phyloP scores from a whole-genome alignment of 2,113 vertebrate species.

The Genyomyrus donnyi region DNA sequence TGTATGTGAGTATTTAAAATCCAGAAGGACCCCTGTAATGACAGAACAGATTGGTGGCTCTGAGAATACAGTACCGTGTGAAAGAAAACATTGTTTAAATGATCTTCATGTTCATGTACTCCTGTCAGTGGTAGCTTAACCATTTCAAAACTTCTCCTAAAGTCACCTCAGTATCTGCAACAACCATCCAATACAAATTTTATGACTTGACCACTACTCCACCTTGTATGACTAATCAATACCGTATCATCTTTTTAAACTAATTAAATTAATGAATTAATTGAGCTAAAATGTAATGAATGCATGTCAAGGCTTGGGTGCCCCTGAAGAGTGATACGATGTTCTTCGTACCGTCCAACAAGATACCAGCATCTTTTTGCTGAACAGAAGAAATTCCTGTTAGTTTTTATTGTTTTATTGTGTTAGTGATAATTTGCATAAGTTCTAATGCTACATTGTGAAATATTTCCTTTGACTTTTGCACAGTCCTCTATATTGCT shows the following conservation, averaged over 20 bases:
- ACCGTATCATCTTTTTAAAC: not conserved
- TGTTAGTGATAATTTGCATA: not conserved
- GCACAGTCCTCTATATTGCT: not conserved
- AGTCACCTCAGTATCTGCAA: not conserved
- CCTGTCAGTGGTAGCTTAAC: not conserved
- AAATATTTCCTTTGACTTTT: not conserved
- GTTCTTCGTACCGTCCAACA: not conserved
- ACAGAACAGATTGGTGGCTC: slow-evolving; percentile 39
- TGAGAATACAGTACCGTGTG: not conserved
- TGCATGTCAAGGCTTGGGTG: not conserved
- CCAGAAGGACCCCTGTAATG: slow-evolving; percentile 44
- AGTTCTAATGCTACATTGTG: not conserved
- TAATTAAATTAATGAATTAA: not conserved
- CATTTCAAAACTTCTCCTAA: not conserved
- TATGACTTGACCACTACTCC: not conserved
- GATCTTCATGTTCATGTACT: not conserved
- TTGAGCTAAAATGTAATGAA: not conserved
- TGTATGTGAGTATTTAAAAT: slow-evolving; percentile 39
- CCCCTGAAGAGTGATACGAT: not conserved
- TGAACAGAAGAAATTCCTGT: not conserved
- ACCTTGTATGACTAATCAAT: not conserved
- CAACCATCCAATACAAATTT: not conserved
- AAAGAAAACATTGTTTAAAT: not conserved
- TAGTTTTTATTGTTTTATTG: not conserved
- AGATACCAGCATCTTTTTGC: not conserved